Evolutionary conservation across 1,140 invertebrate species (phyloP).

Genomic region (Chironomus tepperi): DNA sequence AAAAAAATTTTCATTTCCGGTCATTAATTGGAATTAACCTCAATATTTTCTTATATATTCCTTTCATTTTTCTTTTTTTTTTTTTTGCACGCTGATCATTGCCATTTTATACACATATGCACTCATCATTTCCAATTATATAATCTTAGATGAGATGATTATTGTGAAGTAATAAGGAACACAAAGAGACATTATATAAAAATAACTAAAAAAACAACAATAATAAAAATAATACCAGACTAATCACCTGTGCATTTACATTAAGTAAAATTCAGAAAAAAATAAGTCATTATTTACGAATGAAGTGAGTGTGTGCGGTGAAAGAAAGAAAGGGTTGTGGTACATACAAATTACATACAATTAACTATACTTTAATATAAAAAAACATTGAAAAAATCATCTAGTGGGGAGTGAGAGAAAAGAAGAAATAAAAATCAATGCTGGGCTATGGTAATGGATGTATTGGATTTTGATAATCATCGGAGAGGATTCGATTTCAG

Average conservation of each 20-base stretch:
- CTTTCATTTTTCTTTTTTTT: neutral
- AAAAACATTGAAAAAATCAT: no score
- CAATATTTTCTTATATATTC: neutral
- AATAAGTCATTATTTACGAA: no score
- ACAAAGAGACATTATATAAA: neutral
- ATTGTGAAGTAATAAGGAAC: neutral
- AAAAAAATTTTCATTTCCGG: constrained; percentile 4
- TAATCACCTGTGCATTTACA: no score
- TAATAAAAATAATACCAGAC: no score
- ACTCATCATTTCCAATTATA: neutral
- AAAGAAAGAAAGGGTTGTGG: no score
- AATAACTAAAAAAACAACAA: neutral
- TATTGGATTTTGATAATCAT: constrained; percentile 12
- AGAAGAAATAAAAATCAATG: constrained; percentile 16
- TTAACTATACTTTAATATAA: no score
- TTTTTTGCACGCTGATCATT: neutral
- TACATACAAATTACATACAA: no score
- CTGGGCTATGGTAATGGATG: constrained; percentile 16
- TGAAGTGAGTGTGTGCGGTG: no score
- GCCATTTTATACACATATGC: neutral
- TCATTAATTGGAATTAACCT: constrained; percentile 13
- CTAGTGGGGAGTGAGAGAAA: neutral
- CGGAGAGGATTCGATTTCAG: constrained; percentile 22
- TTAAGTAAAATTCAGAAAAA: no score
- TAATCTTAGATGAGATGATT: neutral